Conservation (phyloP, 2,113 vertebrate species). For the Elaphurus davidianus region DNA sequence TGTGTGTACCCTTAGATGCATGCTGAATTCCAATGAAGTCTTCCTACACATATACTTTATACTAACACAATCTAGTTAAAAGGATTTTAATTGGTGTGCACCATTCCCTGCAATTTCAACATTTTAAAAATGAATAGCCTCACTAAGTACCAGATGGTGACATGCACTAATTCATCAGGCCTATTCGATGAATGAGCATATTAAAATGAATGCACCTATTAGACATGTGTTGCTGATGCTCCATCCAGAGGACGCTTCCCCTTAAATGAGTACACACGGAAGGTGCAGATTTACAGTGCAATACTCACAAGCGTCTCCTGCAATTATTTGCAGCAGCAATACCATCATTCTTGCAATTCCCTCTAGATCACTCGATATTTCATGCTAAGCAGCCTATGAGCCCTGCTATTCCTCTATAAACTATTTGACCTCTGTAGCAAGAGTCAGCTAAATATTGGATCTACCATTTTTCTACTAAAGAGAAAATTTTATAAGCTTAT, state of each 20-base stretch:
- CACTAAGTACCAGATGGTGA: constrained; percentile 84
- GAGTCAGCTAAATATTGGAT: neutral
- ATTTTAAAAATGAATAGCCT: constrained; percentile 86
- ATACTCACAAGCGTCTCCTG: constrained; percentile 37
- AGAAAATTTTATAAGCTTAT: constrained; percentile 12
- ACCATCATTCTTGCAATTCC: constrained; percentile 38
- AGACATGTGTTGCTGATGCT: constrained; percentile 73
- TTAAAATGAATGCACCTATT: constrained; percentile 84
- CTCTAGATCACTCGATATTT: constrained; percentile 47
- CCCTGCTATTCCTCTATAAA: constrained; percentile 22
- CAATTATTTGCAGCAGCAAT: constrained; percentile 43
- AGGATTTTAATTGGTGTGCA: constrained; percentile 85
- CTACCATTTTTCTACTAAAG: constrained; percentile 7
- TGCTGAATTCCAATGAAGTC: constrained; percentile 81
- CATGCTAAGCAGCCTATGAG: constrained; percentile 47
- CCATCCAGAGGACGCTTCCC: constrained; percentile 53
- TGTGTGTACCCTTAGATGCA: constrained; percentile 68
- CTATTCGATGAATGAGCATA: constrained; percentile 80
- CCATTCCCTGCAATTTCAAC: constrained; percentile 86
- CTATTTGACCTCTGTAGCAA: constrained; percentile 30
- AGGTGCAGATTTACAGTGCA: constrained; percentile 50
- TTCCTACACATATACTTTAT: constrained; percentile 81
- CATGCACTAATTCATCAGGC: constrained; percentile 85
- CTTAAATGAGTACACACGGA: constrained; percentile 1
- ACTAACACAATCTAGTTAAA: constrained; percentile 85